A percentile compares a stretch with the other conserved stretches of the same genome.
Conservation (phyloP, 2,888 invertebrate genomes). For the Temnothorax rugatulus region DNA sequence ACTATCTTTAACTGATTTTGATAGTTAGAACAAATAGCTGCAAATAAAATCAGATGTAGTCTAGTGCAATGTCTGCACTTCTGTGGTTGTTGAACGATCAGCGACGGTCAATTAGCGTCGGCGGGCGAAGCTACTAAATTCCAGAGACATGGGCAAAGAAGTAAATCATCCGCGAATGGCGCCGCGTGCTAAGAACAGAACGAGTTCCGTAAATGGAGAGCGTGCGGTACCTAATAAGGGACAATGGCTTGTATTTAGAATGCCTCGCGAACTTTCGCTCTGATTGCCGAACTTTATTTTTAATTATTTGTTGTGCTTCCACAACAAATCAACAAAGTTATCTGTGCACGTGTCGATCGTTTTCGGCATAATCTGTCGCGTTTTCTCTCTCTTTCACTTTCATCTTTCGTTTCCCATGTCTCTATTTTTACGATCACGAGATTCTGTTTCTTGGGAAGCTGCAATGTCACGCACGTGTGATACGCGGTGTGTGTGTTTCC, state of each 20-base stretch:
- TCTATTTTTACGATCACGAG: background rate
- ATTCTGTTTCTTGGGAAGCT: background rate
- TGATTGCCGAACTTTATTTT: conserved; percentile 30
- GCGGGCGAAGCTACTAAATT: conserved; percentile 58
- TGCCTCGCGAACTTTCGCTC: conserved; percentile 28
- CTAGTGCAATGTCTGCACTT: background rate
- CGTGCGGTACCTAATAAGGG: conserved; percentile 79
- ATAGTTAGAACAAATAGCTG: background rate
- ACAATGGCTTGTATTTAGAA: conserved; percentile 78
- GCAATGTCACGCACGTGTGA: background rate
- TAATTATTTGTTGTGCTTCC: conserved; percentile 10
- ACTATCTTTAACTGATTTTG: background rate
- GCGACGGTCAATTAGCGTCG: conserved; percentile 60
- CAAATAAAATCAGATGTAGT: conserved; percentile 40
- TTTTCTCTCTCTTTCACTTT: background rate
- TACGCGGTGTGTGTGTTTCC: no score
- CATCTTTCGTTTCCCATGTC: background rate
- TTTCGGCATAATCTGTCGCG: background rate
- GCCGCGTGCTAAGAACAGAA: conserved; percentile 68
- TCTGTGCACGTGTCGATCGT: background rate
- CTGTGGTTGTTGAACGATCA: conserved; percentile 38
- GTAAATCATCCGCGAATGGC: conserved; percentile 80
- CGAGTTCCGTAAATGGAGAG: conserved; percentile 75
- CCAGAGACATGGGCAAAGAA: conserved; percentile 59
- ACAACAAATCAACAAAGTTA: conserved; percentile 14